These are phyloP conservation scores for Marronus borbonicus DNA, from an alignment of 2,888 invertebrate genomes.

Conservation along the genomic window DNA sequence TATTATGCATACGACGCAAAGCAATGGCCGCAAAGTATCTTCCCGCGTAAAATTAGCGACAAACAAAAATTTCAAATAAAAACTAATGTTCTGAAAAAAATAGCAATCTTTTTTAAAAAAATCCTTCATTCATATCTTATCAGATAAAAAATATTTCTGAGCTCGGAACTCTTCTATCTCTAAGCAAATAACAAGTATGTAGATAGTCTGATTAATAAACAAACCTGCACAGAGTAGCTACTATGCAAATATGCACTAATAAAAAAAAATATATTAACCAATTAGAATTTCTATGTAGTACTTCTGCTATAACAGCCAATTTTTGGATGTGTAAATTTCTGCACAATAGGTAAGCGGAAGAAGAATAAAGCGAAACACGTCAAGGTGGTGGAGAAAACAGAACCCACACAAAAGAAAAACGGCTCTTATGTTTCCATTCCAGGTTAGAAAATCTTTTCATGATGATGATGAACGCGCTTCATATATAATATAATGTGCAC, in stretches of 20 bases:
- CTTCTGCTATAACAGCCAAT: slow-evolving; percentile 45
- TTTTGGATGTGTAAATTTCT: slow-evolving; percentile 60
- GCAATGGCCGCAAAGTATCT: no score
- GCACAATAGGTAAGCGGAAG: slow-evolving; percentile 4
- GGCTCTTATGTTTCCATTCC: slow-evolving; percentile 74
- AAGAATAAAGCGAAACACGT: slow-evolving; percentile 44
- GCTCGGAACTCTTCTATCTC: slow-evolving; percentile 11
- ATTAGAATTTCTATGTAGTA: slow-evolving; percentile 23
- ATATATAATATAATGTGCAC: slow-evolving; percentile 47
- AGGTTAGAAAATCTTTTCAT: slow-evolving; percentile 69
- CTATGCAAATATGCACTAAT: slow-evolving; percentile 1
- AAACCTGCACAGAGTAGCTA: neutral
- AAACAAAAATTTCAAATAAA: no score
- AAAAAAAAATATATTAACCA: neutral
- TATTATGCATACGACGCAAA: no score
- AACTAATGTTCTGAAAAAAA: neutral
- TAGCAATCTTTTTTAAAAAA: slow-evolving; percentile 2
- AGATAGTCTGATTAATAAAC: slow-evolving; percentile 3
- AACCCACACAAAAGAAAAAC: slow-evolving; percentile 71
- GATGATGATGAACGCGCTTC: slow-evolving; percentile 32
- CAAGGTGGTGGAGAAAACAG: slow-evolving; percentile 56
- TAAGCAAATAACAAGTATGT: slow-evolving; percentile 21
- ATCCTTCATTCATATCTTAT: neutral
- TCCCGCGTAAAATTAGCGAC: no score
- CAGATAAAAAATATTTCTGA: neutral